Conservation (phyloP, 1,140 invertebrate species). For the Thaumetopoea pityocampa region DNA sequence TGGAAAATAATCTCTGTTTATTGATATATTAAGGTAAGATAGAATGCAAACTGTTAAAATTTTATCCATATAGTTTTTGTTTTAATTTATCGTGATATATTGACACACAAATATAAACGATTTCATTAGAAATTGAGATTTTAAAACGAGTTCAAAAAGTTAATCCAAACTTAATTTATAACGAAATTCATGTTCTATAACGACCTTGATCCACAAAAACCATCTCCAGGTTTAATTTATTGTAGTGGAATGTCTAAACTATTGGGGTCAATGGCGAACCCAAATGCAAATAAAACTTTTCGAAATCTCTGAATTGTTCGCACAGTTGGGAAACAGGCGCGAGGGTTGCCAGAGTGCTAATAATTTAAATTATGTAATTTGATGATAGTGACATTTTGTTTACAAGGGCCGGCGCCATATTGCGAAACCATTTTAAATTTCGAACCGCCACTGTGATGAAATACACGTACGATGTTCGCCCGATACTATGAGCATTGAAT, state of each 20-base stretch:
- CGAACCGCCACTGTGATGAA: conserved; percentile 27
- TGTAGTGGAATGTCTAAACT: conserved; percentile 19
- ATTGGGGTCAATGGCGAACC: conserved; percentile 37
- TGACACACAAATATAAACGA: too few relatives aligned
- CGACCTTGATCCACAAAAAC: conserved; percentile 9
- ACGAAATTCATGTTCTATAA: too few relatives aligned
- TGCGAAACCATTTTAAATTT: conserved; percentile 35
- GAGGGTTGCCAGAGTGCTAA: conserved; percentile 28
- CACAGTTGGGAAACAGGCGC: conserved; percentile 28
- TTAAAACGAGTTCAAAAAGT: too few relatives aligned
- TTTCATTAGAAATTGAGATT: too few relatives aligned
- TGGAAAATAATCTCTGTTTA: too few relatives aligned
- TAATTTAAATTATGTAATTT: conserved; percentile 10
- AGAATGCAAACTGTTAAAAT: too few relatives aligned
- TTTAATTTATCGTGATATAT: too few relatives aligned
- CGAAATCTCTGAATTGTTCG: conserved; percentile 27
- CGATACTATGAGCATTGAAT: conserved; percentile 17
- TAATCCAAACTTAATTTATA: too few relatives aligned
- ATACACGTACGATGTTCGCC: conserved; percentile 29
- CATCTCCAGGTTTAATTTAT: background rate
- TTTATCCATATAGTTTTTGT: too few relatives aligned
- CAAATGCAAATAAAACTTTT: conserved; percentile 25
- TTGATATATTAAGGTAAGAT: too few relatives aligned
- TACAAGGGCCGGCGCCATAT: conserved; percentile 32
- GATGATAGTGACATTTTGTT: conserved; percentile 38